Evolutionary conservation across 37 sponge, comb jelly and placozoan species (phyloP), one percentile per base, ranked within the genome.

Genomic region (Haliclona indistincta): DNA sequence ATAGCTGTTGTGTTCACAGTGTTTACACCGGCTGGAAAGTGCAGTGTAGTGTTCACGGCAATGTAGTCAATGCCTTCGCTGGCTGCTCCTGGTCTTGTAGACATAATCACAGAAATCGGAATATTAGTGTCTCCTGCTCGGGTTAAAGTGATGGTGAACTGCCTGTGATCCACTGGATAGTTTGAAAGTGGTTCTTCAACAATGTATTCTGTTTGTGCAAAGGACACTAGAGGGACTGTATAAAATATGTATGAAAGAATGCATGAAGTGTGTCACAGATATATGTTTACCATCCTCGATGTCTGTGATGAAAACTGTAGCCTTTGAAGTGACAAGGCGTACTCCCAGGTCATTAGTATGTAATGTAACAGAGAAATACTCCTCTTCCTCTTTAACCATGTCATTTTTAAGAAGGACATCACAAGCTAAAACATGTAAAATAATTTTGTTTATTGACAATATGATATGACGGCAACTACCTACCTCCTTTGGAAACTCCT

Each of bases 101-200:
- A 73, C 42, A 75, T 80, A 10, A 29, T 17, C 17, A 82, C 54
- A 22, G 34, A 25, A n/a, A 56, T 35, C 1, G 53, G 20, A 6
- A 34, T 17, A 53, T 33, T 37, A 1, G 62, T 22, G 63, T 88
- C 88, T 30, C 83, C 79, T 29, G 47, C 15, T 19, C 83, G 66
- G 8, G 0, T 37, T 1, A 88, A 33, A 4, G 43, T 37, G 2
- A 82, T 20, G 20, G 41, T 56, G 19, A 65, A 49, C 22, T 19
- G 20, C 22, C 15, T 53, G 29, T 13, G 22, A 33, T 89, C 81
- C 15, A 80, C 22, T 5, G 35, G 13, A 32, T 15, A 70, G 74
- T 84, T 79, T 29, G 81, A 84, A 28, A 80, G 40, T 8, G 90
- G 90, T 52, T 89, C 85, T 20, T 15, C 26, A 2, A 58, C 65